Conservation (phyloP, 2,888 invertebrate genomes). For the Pandemis heparana region DNA sequence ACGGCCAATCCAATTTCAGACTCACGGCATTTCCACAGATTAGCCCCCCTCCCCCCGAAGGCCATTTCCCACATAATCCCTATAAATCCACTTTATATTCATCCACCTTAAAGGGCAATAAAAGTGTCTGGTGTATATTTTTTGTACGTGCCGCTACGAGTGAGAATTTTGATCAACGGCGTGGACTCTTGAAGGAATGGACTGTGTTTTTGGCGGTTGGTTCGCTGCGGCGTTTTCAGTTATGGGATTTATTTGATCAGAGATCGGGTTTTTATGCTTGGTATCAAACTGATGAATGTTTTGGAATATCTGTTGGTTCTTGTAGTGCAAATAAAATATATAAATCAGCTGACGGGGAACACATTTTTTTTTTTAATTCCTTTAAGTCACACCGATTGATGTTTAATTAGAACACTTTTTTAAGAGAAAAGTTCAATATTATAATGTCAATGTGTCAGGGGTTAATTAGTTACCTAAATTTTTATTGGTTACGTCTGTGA, state of each 20-base stretch:
- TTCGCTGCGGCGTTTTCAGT: not conserved
- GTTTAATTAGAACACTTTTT: no score
- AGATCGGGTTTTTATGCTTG: not conserved
- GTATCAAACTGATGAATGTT: no score
- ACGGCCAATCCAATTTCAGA: conserved; percentile 82
- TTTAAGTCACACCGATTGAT: no score
- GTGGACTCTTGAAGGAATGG: not conserved
- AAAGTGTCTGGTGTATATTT: conserved; percentile 74
- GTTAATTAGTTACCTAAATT: no score
- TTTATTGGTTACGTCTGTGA: no score
- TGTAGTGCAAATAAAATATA: no score
- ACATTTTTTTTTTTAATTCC: no score
- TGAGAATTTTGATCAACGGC: conserved; percentile 25
- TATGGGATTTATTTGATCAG: not conserved
- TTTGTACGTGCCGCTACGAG: conserved; percentile 34
- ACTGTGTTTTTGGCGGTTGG: conserved; percentile 12
- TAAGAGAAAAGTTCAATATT: no score
- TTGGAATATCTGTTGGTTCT: no score
- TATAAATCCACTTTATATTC: conserved; percentile 84
- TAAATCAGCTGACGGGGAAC: no score
- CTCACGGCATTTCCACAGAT: conserved; percentile 78
- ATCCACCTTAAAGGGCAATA: conserved; percentile 84
- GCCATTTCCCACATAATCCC: conserved; percentile 78
- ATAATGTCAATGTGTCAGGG: no score
- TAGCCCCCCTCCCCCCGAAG: conserved; percentile 62